Evolutionary conservation across 2,797 vertebrate genomes (phyloP), one percentile per base, ranked within the genome.

Genomic region (Premnoplex brunnescens): DNA sequence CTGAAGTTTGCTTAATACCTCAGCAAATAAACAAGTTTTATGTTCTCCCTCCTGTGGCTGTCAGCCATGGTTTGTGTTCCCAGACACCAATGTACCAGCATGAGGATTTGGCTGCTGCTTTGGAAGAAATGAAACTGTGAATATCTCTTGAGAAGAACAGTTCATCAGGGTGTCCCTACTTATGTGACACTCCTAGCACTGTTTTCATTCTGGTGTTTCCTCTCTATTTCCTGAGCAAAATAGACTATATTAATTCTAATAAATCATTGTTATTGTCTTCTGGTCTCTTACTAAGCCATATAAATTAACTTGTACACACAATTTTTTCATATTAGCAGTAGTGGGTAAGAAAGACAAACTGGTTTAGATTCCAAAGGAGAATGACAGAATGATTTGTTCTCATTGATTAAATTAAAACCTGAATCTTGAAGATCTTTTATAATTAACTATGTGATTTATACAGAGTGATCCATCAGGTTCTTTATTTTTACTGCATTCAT

Each of bases 1-100:
- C 83, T 60, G 41, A 95, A 85, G 78, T 92, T 96, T 91, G 24
- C 60, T 88, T 92, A 92, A 94, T 88, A 91, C 75, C 72, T 91
- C 81, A 72, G 81, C 74, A 93, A 94, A 95, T 88, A 89, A 95
- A 89, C 6, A 12, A 73, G 63, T 77, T 96, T 92, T 85, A 92
- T 52, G 46, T 93, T 83, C 82, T 91, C 46, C 75, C 91, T 85
- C 64, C 27, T 30, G 39, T 39, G 81, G 87, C 91, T 93, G 68
- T 52, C 87, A 91, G 91, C 82, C 91, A 83, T 13, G 1, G 19
- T 80, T 60, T 67, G 2, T 56, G 52, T 7, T 94, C 82, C 74
- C 89, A 93, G 72, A 55, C 64, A 69, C 32, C 44, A 22, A 74
- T 4, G 60, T 41, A 56, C 69, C 88, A 87, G 63, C 48, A 82